These are phyloP conservation scores for Ennomos erosarius DNA, from an alignment of 2,888 invertebrate genomes.

Conservation along the genomic window DNA sequence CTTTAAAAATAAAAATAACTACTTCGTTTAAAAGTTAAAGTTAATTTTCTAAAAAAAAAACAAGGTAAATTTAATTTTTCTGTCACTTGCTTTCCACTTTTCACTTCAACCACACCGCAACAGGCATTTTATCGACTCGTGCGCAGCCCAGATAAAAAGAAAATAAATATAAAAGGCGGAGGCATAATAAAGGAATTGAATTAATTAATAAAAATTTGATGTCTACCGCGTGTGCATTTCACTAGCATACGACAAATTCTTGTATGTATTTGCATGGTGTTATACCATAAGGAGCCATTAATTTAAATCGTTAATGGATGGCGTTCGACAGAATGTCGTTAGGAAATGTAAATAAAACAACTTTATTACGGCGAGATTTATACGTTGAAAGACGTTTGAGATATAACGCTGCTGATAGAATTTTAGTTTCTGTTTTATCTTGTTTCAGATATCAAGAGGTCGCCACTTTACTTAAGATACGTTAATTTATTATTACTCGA, in stretches of 20 bases:
- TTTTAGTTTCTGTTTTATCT: conserved; percentile 15
- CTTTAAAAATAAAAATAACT: too few relatives aligned
- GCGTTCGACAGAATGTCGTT: conserved; percentile 33
- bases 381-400: conserved; percentile 28
- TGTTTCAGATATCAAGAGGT: conserved; percentile 7
- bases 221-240: conserved; percentile 63
- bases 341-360: conserved; percentile 36
- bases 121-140: conserved; percentile 78
- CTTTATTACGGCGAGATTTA: conserved; percentile 34
- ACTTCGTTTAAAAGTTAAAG: background rate
- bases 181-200: conserved; percentile 73
- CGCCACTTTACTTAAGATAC: conserved; percentile 1
- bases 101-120: conserved; percentile 44
- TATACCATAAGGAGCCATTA: conserved; percentile 47
- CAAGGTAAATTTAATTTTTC: too few relatives aligned
- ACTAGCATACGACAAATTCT: conserved; percentile 74
- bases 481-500: conserved; percentile 4
- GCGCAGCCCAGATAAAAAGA: conserved; percentile 73
- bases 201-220: conserved; percentile 80
- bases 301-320: conserved; percentile 37
- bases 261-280: conserved; percentile 53
- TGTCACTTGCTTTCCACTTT: conserved; percentile 14
- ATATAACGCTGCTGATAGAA: conserved; percentile 19
- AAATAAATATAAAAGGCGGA: conserved; percentile 75
- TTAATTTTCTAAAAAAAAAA: too few relatives aligned